A percentile compares a stretch with the other conserved stretches of the same genome.
Conservation (phyloP, 2,888 invertebrate species). For the Mythimna lalbum region DNA sequence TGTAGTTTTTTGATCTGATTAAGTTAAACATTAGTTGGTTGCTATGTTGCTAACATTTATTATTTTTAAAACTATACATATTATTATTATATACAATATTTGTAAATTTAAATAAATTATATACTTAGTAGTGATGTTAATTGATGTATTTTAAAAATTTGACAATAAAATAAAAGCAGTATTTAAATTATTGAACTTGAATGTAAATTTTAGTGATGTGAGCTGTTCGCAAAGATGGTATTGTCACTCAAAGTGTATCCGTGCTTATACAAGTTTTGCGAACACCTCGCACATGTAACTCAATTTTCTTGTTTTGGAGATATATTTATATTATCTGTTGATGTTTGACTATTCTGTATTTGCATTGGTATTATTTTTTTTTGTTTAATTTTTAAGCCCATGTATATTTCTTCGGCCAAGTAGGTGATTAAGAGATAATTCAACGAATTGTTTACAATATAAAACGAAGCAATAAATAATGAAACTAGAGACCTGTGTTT, state of each 20-base stretch:
- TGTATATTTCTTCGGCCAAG: slow-evolving; percentile 80
- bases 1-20: slow-evolving; percentile 69
- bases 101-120: slow-evolving; percentile 70
- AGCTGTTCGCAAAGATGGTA: slow-evolving; percentile 56
- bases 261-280: slow-evolving; percentile 57
- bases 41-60: slow-evolving; percentile 68
- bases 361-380: slow-evolving; percentile 86
- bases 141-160: slow-evolving; percentile 84
- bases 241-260: slow-evolving; percentile 64
- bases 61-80: slow-evolving; percentile 64
- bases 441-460: slow-evolving; percentile 89
- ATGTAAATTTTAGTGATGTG: slow-evolving; percentile 60
- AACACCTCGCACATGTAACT: slow-evolving; percentile 40
- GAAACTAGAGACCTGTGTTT: slow-evolving; percentile 69
- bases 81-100: slow-evolving; percentile 60
- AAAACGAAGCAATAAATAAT: slow-evolving; percentile 87
- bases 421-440: slow-evolving; percentile 77
- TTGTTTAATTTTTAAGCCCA: slow-evolving; percentile 79
- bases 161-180: slow-evolving; percentile 89
- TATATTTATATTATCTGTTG: slow-evolving; percentile 87
- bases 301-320: slow-evolving; percentile 84
- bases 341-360: slow-evolving; percentile 86
- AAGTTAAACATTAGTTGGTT: slow-evolving; percentile 68
- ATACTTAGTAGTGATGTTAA: slow-evolving; percentile 68
- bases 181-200: slow-evolving; percentile 84